Evolutionary conservation across 2,113 vertebrate species (phyloP).

Genomic region (Alligator sinensis): DNA sequence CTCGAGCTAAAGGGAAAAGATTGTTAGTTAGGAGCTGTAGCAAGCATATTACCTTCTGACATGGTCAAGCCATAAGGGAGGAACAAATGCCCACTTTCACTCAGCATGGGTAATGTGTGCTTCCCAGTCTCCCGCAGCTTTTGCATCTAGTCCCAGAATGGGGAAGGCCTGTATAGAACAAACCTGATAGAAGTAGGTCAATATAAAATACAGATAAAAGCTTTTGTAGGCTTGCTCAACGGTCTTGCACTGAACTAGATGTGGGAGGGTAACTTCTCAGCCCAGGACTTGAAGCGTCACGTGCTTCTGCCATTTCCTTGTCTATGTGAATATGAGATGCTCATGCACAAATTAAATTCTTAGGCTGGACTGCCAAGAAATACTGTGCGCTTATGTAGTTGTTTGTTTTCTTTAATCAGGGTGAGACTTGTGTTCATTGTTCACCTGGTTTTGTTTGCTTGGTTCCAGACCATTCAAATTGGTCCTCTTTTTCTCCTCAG

Average conservation of each 20-base stretch:
- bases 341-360: neutral
- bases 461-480: neutral
- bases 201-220: neutral
- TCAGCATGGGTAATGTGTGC: accelerated
- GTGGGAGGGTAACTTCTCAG: neutral
- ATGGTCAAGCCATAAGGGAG: neutral
- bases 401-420: constrained; percentile 22
- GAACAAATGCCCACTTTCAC: neutral
- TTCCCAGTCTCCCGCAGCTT: neutral
- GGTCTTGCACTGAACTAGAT: neutral
- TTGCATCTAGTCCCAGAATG: too few species aligned
- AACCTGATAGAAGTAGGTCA: neutral
- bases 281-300: neutral
- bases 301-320: neutral
- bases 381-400: neutral
- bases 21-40: neutral
- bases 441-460: neutral
- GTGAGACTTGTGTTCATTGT: neutral
- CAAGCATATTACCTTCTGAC: neutral
- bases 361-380: neutral
- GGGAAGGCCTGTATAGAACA: neutral
- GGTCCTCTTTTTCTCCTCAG: neutral
- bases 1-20: neutral
- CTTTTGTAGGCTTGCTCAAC: neutral
- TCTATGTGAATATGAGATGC: neutral